These are phyloP conservation scores for Belgica antarctica DNA, from an alignment of 2,888 invertebrate genomes.

Conservation along the genomic window DNA sequence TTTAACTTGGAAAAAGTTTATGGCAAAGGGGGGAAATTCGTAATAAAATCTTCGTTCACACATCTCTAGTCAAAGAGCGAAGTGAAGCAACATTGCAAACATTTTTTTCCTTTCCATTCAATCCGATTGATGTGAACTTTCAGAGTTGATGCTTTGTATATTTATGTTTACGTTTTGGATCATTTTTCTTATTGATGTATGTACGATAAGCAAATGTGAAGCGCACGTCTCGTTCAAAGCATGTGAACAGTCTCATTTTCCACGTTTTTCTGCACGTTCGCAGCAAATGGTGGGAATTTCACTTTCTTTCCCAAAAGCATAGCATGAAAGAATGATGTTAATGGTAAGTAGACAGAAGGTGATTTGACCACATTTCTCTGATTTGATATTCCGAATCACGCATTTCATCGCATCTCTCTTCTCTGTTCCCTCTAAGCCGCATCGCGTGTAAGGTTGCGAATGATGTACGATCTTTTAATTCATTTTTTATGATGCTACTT, in stretches of 20 bases:
- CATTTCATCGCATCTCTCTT: background rate
- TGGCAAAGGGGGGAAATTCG: no score
- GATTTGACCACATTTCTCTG: background rate
- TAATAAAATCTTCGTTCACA: background rate
- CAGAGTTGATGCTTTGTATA: background rate
- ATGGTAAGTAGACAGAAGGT: background rate
- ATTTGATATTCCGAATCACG: background rate
- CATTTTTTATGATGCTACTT: slow-evolving; percentile 19
- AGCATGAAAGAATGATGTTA: background rate
- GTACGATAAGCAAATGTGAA: slow-evolving; percentile 6
- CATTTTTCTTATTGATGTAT: slow-evolving; percentile 19
- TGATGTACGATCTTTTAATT: slow-evolving; percentile 28
- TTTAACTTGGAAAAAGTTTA: no score
- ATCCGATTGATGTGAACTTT: slow-evolving; percentile 6
- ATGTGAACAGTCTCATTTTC: slow-evolving; percentile 1
- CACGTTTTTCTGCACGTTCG: background rate
- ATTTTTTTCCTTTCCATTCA: background rate
- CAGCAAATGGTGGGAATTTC: background rate
- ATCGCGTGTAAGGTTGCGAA: background rate
- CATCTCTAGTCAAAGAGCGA: slow-evolving; percentile 3
- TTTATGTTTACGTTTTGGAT: background rate
- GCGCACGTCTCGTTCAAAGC: background rate
- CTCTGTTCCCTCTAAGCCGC: background rate
- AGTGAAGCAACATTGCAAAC: background rate
- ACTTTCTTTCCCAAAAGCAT: slow-evolving; percentile 2